These are phyloP conservation scores for Ctenosaura bakeri DNA, from an alignment of 2,797 vertebrate species.

Conservation along the genomic window DNA sequence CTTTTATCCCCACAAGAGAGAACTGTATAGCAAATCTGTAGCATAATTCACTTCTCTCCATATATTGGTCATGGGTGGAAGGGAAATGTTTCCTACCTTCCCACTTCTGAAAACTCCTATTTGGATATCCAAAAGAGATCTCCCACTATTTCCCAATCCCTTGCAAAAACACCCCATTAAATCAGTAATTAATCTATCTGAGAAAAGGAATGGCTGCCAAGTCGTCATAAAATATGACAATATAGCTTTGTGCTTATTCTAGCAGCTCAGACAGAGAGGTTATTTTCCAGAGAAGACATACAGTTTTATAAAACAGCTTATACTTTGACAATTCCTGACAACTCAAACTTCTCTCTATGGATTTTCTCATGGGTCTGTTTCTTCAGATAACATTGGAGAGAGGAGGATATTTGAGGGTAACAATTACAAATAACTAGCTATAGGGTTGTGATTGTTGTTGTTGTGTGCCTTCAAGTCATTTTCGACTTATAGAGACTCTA, in stretches of 20 bases:
- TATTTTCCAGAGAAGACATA: not conserved
- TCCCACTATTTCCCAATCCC: not conserved
- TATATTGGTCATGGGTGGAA: not conserved
- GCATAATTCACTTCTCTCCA: not conserved
- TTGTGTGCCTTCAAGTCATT: too few species aligned
- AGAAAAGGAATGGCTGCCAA: not conserved
- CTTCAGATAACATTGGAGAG: not conserved
- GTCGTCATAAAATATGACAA: not conserved
- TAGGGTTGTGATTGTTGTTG: not conserved
- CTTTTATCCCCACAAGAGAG: not conserved
- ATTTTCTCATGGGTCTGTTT: not conserved
- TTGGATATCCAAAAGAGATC: not conserved
- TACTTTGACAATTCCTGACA: not conserved
- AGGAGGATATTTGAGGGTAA: not conserved
- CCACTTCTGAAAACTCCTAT: not conserved
- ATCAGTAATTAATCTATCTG: not conserved
- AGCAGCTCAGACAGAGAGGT: not conserved
- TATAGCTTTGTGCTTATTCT: not conserved
- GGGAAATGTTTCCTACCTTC: not conserved
- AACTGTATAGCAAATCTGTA: not conserved
- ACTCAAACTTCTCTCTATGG: not conserved
- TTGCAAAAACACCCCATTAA: not conserved
- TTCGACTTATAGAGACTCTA: too few species aligned
- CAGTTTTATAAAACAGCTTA: not conserved
- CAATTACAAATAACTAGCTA: not conserved